phyloP scores from a whole-genome alignment of 2,888 invertebrate species.

The Didymodactylos carnosus region DNA sequence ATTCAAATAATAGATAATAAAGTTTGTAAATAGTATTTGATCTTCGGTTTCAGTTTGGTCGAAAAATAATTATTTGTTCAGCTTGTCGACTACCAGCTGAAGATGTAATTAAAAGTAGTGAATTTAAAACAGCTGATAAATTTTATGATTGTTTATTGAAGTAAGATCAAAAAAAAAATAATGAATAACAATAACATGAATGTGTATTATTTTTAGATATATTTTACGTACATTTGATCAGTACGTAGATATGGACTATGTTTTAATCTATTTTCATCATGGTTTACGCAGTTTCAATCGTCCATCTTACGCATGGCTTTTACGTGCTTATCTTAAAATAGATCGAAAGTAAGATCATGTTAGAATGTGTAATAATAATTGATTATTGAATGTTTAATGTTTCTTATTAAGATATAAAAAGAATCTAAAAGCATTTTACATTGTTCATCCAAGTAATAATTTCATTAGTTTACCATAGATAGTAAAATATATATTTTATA shows the following conservation, averaged over 20 bases:
- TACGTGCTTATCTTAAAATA: conserved; percentile 86
- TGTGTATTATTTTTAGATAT: conserved; percentile 45
- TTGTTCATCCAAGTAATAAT: conserved; percentile 98
- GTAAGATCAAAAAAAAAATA: not conserved
- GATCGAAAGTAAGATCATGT: conserved; percentile 54
- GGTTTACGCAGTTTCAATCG: conserved; percentile 86
- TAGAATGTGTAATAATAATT: not conserved
- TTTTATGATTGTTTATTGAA: conserved; percentile 10
- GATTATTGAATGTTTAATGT: not conserved
- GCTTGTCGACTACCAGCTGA: conserved; percentile 58
- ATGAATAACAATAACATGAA: no score
- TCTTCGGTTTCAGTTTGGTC: no score
- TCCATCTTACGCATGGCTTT: conserved; percentile 78
- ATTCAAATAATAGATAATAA: no score
- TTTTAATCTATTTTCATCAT: conserved; percentile 87
- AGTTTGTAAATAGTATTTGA: no score
- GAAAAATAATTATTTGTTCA: conserved; percentile 84
- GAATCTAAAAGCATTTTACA: conserved; percentile 84
- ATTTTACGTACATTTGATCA: conserved; percentile 78
- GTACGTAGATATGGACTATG: conserved; percentile 95
- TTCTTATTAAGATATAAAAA: conserved; percentile 57
- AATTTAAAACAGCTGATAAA: conserved; percentile 6
- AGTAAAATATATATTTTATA: no score
- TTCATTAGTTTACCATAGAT: no score
- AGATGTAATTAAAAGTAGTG: conserved; percentile 2